phyloP scores from a whole-genome alignment of 2,797 vertebrate genomes.

The Acipenser transmontanus region DNA sequence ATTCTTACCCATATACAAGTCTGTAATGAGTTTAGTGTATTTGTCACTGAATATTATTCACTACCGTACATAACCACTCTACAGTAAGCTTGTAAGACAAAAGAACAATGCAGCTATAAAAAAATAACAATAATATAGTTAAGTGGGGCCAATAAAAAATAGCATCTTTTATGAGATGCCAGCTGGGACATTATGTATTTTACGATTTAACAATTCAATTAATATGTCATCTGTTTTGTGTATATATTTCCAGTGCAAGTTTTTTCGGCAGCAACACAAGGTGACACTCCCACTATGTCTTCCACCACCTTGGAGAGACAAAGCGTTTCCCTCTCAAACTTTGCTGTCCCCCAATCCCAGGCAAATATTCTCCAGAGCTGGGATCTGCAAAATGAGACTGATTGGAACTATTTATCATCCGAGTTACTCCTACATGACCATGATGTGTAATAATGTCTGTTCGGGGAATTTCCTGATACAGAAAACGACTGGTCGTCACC shows the following conservation, averaged over 20 bases:
- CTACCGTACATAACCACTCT: too few relatives aligned
- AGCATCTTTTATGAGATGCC: constrained; percentile 57
- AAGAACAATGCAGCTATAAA: too few relatives aligned
- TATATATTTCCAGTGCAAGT: constrained; percentile 38
- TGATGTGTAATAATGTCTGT: constrained; percentile 11
- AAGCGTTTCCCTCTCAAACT: constrained; percentile 27
- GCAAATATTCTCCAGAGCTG: constrained; percentile 60
- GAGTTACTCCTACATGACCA: constrained; percentile 28
- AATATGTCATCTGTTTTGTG: constrained; percentile 57
- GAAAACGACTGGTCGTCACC: constrained; percentile 44
- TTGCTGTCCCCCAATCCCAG: constrained; percentile 25
- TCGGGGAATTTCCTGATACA: constrained; percentile 34
- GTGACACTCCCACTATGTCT: constrained; percentile 54
- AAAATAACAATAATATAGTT: too few relatives aligned
- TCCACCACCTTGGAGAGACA: constrained; percentile 56
- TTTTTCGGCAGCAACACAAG: constrained; percentile 44
- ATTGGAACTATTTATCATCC: constrained; percentile 74
- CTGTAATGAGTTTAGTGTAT: too few relatives aligned
- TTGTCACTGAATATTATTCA: too few relatives aligned
- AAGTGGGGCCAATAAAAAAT: constrained; percentile 49
- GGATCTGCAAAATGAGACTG: constrained; percentile 59
- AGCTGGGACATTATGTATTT: too few relatives aligned
- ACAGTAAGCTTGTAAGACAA: too few relatives aligned
- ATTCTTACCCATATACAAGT: too few relatives aligned
- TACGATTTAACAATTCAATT: constrained; percentile 44